These are phyloP conservation scores for Callyntrura guangdongensis DNA, from an alignment of 2,888 invertebrate genomes.

Conservation along the genomic window DNA sequence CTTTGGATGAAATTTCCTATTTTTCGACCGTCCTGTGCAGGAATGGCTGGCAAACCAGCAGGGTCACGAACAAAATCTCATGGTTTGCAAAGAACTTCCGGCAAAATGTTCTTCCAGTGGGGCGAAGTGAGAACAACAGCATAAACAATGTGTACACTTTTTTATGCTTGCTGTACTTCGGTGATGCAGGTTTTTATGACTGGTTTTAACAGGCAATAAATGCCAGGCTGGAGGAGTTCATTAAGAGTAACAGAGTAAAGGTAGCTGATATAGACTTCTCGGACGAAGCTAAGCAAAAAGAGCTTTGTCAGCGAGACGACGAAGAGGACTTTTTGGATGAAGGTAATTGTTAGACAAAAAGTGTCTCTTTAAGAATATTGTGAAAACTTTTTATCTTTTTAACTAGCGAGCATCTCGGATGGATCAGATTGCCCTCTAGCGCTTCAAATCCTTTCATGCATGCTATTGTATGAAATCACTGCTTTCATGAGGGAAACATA, in stretches of 20 bases:
- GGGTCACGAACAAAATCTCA: slow-evolving; percentile 86
- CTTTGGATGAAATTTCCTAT: slow-evolving; percentile 97
- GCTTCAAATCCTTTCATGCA: slow-evolving; percentile 96
- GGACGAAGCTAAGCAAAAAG: slow-evolving; percentile 91
- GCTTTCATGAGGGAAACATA: slow-evolving; percentile 98
- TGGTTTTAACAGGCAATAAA: slow-evolving; percentile 90
- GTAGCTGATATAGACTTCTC: slow-evolving; percentile 88
- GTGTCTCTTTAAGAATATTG: not conserved
- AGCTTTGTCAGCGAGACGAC: slow-evolving; percentile 93
- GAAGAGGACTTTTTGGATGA: slow-evolving; percentile 99
- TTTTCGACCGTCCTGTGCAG: slow-evolving; percentile 90
- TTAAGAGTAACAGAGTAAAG: slow-evolving; percentile 90
- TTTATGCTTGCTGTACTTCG: no score
- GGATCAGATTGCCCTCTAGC: slow-evolving; percentile 96
- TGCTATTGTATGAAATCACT: slow-evolving; percentile 98
- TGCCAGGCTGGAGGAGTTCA: slow-evolving; percentile 95
- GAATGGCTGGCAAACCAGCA: slow-evolving; percentile 82
- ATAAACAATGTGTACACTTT: not conserved
- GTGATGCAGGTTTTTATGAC: not conserved
- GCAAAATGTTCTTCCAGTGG: slow-evolving; percentile 99
- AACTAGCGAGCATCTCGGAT: slow-evolving; percentile 89
- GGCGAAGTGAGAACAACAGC: slow-evolving; percentile 90
- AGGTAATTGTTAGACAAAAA: slow-evolving; percentile 87
- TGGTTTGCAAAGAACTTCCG: slow-evolving; percentile 95
- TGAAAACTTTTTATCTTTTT: slow-evolving; percentile 5